Percentiles rank a stretch among this genome's conserved stretches.
Evolutionary conservation across 2,797 vertebrate genomes (phyloP).

Genomic region (Ispidina lecontei): DNA sequence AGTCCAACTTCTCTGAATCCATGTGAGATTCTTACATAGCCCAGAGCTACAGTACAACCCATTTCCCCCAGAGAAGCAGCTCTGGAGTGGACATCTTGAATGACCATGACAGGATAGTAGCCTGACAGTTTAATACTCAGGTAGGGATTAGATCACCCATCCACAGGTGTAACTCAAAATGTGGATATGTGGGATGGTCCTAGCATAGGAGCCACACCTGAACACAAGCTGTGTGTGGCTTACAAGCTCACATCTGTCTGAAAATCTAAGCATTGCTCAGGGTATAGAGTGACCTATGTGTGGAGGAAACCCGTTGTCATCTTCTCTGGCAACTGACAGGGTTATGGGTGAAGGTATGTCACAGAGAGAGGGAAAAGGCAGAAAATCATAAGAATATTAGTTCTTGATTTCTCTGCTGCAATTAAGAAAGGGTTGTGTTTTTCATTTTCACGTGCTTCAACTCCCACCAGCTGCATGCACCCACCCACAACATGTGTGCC

Average conservation of each 20-base stretch:
- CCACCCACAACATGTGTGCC: constrained; percentile 39
- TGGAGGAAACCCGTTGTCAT: neutral
- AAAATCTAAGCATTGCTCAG: neutral
- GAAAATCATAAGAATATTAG: neutral
- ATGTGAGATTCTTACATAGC: neutral
- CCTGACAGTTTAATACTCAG: neutral
- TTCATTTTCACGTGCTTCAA: constrained; percentile 47
- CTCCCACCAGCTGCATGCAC: constrained; percentile 50
- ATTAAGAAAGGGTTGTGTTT: constrained; percentile 21
- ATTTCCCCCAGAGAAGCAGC: neutral
- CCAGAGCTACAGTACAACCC: neutral
- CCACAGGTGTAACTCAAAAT: neutral
- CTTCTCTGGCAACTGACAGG: neutral
- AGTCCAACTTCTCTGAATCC: neutral
- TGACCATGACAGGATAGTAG: accelerated
- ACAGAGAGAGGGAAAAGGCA: neutral
- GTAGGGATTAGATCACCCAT: neutral
- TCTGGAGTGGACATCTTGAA: neutral
- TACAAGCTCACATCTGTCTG: neutral
- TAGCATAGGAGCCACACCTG: neutral
- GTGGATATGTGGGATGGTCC: neutral
- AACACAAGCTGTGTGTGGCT: constrained; percentile 1
- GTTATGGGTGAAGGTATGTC: neutral
- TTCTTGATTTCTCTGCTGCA: constrained; percentile 27
- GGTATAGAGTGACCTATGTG: neutral